phyloP scores from a whole-genome alignment of 2,797 vertebrate genomes.

The Thamnophis elegans region DNA sequence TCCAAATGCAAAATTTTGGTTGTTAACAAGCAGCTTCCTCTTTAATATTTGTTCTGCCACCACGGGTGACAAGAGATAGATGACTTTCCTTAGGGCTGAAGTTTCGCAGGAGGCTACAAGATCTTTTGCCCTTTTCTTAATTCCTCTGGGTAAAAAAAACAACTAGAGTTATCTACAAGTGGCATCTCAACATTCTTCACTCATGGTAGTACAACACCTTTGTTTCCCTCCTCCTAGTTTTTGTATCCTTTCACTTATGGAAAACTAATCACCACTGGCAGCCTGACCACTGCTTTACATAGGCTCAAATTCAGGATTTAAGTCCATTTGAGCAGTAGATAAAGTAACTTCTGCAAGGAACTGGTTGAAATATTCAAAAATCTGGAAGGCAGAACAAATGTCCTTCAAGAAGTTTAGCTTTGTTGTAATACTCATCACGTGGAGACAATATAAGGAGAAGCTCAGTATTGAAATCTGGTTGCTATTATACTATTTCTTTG shows the following conservation, averaged over 20 bases:
- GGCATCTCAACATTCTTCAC: not conserved
- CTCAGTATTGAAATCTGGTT: not conserved
- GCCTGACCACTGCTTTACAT: not conserved
- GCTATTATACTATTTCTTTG: not conserved
- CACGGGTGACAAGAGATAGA: not conserved
- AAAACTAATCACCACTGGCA: not conserved
- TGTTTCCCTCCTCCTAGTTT: not conserved
- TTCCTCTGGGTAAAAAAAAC: not conserved
- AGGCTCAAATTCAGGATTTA: not conserved
- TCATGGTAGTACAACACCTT: not conserved
- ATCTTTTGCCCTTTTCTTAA: not conserved
- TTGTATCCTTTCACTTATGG: not conserved
- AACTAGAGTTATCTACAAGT: not conserved
- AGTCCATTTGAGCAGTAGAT: not conserved
- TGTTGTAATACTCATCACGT: not conserved
- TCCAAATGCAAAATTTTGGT: not conserved
- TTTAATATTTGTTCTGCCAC: slow-evolving; percentile 10
- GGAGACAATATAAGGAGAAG: not conserved
- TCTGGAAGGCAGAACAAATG: not conserved
- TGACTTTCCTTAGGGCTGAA: not conserved
- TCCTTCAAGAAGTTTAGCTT: not conserved
- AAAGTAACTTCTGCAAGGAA: not conserved
- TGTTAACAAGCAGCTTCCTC: not conserved
- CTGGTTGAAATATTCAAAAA: not conserved
- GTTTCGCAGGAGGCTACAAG: not conserved